These are phyloP conservation scores for Galago senegalensis DNA, from an alignment of 2,797 vertebrate genomes.

Conservation along the genomic window DNA sequence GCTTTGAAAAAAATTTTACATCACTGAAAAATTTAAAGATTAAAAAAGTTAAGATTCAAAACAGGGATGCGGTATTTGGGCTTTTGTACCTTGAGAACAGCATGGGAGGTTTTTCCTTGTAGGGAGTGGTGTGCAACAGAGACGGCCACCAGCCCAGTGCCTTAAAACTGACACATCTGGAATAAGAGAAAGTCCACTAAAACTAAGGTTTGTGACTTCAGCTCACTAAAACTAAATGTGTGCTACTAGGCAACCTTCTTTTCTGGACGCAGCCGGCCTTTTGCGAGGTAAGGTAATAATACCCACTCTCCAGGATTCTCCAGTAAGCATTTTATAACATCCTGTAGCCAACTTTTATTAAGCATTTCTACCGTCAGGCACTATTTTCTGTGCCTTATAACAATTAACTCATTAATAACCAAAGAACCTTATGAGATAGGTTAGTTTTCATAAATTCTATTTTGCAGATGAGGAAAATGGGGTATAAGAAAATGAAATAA, in stretches of 20 bases:
- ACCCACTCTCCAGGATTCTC: fast-evolving
- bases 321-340: background rate
- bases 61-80: background rate
- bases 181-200: background rate
- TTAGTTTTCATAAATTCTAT: background rate
- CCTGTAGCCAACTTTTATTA: background rate
- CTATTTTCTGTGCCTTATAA: fast-evolving
- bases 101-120: background rate
- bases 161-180: background rate
- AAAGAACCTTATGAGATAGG: background rate
- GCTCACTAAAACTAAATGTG: background rate
- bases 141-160: fast-evolving
- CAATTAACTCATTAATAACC: background rate
- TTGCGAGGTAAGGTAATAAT: background rate
- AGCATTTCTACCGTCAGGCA: background rate
- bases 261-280: background rate
- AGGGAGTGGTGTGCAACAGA: background rate
- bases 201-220: background rate
- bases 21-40: background rate
- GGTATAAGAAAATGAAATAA: background rate
- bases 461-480: background rate
- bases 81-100: background rate
- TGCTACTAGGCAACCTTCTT: background rate
- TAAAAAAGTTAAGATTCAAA: constrained; percentile 32
- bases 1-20: background rate